A percentile compares a stretch with the other conserved stretches of the same genome.
These are phyloP conservation scores for Drosophila ohnishii DNA, from an alignment of 1,140 invertebrate genomes.

Conservation along the genomic window DNA sequence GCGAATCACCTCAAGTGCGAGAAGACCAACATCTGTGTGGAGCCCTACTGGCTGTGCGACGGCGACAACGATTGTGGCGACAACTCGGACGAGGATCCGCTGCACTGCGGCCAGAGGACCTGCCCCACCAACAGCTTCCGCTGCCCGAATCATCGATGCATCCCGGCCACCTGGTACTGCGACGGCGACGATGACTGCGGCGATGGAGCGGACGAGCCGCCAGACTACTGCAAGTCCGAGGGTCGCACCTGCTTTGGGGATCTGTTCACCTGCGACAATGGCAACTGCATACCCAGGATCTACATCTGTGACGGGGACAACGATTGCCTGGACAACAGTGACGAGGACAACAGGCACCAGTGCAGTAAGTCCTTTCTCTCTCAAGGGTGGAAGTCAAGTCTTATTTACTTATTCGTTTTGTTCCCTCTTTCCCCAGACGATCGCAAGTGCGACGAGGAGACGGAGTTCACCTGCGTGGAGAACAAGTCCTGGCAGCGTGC, in stretches of 20 bases:
- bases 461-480: conserved; percentile 94
- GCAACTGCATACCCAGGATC: conserved; percentile 97
- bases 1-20: conserved; percentile 94
- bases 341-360: conserved; percentile 95
- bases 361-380: conserved; percentile 88
- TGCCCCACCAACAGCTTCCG: conserved; percentile 96
- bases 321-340: conserved; percentile 95
- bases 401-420: too few relatives aligned
- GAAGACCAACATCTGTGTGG: conserved; percentile 97
- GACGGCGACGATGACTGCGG: conserved; percentile 93
- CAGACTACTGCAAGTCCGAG: conserved; percentile 95
- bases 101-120: conserved; percentile 93
- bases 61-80: conserved; percentile 98
- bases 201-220: conserved; percentile 94
- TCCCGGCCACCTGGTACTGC: conserved; percentile 96
- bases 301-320: conserved; percentile 98
- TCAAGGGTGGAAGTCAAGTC: rapidly evolving
- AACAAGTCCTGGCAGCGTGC: conserved; percentile 96
- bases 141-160: conserved; percentile 93
- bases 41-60: conserved; percentile 97
- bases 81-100: conserved; percentile 95
- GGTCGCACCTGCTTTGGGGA: conserved; percentile 98
- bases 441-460: conserved; percentile 94
- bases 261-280: conserved; percentile 97
- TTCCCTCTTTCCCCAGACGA: conserved; percentile 85